Evolutionary conservation across 1,140 invertebrate species (phyloP), one percentile per base, ranked within the genome.

Genomic region (Heterodera carotae): DNA sequence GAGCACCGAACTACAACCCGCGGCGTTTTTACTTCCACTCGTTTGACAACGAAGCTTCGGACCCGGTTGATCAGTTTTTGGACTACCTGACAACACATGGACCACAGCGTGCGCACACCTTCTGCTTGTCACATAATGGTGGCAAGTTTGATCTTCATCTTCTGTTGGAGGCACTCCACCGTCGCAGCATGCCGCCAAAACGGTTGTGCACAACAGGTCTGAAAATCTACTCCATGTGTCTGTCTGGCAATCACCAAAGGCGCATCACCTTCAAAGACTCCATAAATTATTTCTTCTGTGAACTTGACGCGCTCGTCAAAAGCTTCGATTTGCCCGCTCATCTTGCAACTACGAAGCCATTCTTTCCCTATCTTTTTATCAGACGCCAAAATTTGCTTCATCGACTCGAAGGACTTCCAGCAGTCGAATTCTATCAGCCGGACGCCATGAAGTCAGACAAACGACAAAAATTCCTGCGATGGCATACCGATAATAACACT

Each of bases 361-460:
- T 75, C 48, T 75, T 75, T 15, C 72, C 72, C n/a, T 75, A 75
- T 15, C 59, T 75, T 2, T 72, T 48, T 27, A 72, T 53, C 36
- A 53, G 36, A 72, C 29, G 70, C 4, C 39, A 72, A 72, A 5
- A 67, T 59, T 8, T 48, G 18, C 39, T 18, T 59, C 2, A 67
- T 5, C 29, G 70, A 7, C 31, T 67, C 29, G n/a, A 59, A 48
- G 59, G 70, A 18, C 70, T 72, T n/a, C 70, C 70, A n/a, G 2
- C 70, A 22, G 22, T 53, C 18, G 18, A 72, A 48, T 59, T 4
- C 31, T 72, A 72, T 8, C 22, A 22, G 33, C 31, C 70, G 22
- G 33, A 67, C 43, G 22, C 43, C 15, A 72, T 56, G 70, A 72
- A 48, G 31, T 4, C 31, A 6, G 70, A 72, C 31, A 48, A 72